A percentile compares a stretch with the other conserved stretches of the same genome.
Evolutionary conservation across 1,140 invertebrate species (phyloP).

Genomic region (Probaryconus sp.): DNA sequence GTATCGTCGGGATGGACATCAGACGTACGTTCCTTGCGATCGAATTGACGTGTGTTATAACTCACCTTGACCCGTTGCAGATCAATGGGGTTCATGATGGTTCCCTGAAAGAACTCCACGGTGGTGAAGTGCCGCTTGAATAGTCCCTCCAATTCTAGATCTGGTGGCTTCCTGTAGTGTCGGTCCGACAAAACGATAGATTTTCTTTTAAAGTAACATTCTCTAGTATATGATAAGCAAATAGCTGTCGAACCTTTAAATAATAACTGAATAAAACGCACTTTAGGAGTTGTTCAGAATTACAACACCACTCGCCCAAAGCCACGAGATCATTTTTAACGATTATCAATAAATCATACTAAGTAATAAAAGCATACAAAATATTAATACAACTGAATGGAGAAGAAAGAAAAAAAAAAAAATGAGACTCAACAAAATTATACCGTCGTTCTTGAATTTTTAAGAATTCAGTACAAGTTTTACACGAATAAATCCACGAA

Average conservation of each 20-base stretch:
- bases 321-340: slow-evolving; percentile 13
- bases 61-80: slow-evolving; percentile 99
- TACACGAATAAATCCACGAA: background rate
- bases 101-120: slow-evolving; percentile 99
- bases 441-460: too few relatives aligned
- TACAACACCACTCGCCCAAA: slow-evolving; percentile 40
- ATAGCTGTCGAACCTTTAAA: slow-evolving; percentile 50
- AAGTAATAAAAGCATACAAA: too few relatives aligned
- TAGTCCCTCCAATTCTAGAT: slow-evolving; percentile 98
- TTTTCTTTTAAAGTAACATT: slow-evolving; percentile 70
- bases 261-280: slow-evolving; percentile 43
- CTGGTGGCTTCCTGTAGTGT: slow-evolving; percentile 89
- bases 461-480: too few relatives aligned
- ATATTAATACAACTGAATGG: too few relatives aligned
- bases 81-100: slow-evolving; percentile 99
- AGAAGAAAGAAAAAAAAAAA: too few relatives aligned
- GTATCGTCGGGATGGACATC: slow-evolving; percentile 48
- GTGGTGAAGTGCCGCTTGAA: slow-evolving; percentile 99
- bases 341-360: too few relatives aligned
- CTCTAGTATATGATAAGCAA: slow-evolving; percentile 65
- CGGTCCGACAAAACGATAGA: slow-evolving; percentile 72
- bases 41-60: slow-evolving; percentile 65
- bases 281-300: slow-evolving; percentile 28
- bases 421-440: too few relatives aligned
- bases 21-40: slow-evolving; percentile 62